Base-by-base conservation (phyloP, 2,888 invertebrate species). In the Lysandra bellargus region DNA sequence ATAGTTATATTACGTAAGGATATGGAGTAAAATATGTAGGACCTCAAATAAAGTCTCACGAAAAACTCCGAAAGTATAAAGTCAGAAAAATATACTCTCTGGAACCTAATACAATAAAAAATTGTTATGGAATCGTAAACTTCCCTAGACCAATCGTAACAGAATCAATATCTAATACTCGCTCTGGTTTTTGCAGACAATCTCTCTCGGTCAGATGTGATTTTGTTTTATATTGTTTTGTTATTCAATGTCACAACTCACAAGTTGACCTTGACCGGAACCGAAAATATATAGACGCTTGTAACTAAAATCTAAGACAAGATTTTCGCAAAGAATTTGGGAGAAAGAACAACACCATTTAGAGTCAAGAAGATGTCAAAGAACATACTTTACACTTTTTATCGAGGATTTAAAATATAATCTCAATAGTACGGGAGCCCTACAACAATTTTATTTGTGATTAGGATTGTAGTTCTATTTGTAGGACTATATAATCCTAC, bases 81-180 rank as follows among this genome's bases (percentile, higher is more conserved):
- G n/a, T 12, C 12, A 12, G 30, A 33, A 30, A 30, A 30, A 64
- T 12, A 30, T 9, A 49, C 2, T 49, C 64, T 2, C 2, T 30
- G 64, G 4, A 4, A 6, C 64, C 30, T 64, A 30, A 30, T 30
- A 9, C 64, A 12, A 64, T 33, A 33, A 74, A 73, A 73, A 74
- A 74, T 44, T 17, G 17, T 1, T 73, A 37, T 37, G 37, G 73
- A n/a, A 44, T 74, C 40, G 7, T 44, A 74, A 74, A 74, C n/a
- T 74, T 64, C 3, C 23, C 74, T 23, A n/a, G 74, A 74, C 74
- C 74, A 23, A 23, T 74, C 74, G 44, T 40, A 40, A 44, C 74
- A 44, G n/a, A 74, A 74, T 44, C 74, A 74, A 74, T 74, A 44
- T 74, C 74, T 74, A 33, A 74, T 74, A 40, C n/a, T 23, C 40